Conservation (phyloP, 1,140 invertebrate species). For the Ostrea denselamellosa region DNA sequence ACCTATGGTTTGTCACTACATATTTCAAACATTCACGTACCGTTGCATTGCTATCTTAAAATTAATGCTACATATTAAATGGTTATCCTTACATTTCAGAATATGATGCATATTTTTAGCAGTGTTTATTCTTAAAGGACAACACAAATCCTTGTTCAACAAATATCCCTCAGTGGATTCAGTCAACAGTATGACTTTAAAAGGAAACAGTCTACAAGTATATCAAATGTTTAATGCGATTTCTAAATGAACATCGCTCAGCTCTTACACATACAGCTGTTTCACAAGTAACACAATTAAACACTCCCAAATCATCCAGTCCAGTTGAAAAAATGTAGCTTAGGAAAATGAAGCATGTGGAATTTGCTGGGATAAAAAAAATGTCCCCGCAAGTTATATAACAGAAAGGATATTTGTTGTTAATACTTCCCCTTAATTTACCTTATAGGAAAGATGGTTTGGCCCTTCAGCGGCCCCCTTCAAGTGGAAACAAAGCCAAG, state of each 20-base stretch:
- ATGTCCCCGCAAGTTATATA: background rate
- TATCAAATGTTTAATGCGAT: no score
- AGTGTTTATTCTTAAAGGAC: background rate
- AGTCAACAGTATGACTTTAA: background rate
- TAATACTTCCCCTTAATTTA: constrained; percentile 39
- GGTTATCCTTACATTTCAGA: background rate
- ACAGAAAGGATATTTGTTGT: constrained; percentile 32
- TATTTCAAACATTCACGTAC: no score
- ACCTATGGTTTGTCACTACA: no score
- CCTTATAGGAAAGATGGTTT: constrained; percentile 61
- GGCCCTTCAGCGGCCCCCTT: constrained; percentile 60
- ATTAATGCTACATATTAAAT: background rate
- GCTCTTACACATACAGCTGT: background rate
- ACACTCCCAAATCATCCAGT: no score
- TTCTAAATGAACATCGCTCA: no score
- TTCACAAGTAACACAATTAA: background rate
- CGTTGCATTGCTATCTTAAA: no score
- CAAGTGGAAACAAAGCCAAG: constrained; percentile 56
- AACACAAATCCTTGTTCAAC: constrained; percentile 17
- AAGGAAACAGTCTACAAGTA: no score
- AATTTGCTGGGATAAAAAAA: background rate
- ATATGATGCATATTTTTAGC: constrained; percentile 17
- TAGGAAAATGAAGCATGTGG: no score
- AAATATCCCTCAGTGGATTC: background rate
- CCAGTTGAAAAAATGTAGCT: no score